Conservation (phyloP, 2,888 invertebrate genomes). For the Hemistola chrysoprasaria region DNA sequence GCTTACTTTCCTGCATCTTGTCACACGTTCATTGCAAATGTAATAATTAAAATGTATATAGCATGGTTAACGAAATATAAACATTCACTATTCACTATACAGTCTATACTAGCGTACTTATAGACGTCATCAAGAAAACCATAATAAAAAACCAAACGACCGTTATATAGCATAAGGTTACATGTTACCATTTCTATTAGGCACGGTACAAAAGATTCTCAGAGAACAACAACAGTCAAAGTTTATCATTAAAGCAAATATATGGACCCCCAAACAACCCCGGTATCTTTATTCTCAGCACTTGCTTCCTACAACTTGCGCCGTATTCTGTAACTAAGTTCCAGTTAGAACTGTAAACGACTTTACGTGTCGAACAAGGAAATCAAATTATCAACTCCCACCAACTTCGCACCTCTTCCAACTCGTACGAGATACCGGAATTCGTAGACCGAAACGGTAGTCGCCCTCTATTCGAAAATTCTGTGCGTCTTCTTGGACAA, state of each 20-base stretch:
- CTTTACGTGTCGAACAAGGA: constrained; percentile 77
- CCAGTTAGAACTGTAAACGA: constrained; percentile 73
- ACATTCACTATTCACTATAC: too few relatives aligned
- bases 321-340: constrained; percentile 69
- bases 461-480: constrained; percentile 69
- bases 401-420: constrained; percentile 71
- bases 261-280: constrained; percentile 44
- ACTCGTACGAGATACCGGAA: constrained; percentile 59
- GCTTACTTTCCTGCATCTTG: too few relatives aligned
- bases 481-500: constrained; percentile 63
- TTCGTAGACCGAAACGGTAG: constrained; percentile 56
- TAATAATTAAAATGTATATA: too few relatives aligned
- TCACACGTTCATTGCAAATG: too few relatives aligned
- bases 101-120: too few relatives aligned
- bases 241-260: constrained; percentile 45
- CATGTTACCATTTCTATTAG: too few relatives aligned
- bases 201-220: constrained; percentile 15
- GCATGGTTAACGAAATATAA: too few relatives aligned
- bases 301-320: constrained; percentile 53
- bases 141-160: too few relatives aligned
- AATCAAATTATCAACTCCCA: constrained; percentile 79
- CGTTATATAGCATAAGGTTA: neutral
- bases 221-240: constrained; percentile 29
- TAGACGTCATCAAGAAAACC: too few relatives aligned
- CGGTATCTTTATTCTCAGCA: constrained; percentile 53